phyloP scores from a whole-genome alignment of 1,140 invertebrate species.

The Lucilia cuprina region DNA sequence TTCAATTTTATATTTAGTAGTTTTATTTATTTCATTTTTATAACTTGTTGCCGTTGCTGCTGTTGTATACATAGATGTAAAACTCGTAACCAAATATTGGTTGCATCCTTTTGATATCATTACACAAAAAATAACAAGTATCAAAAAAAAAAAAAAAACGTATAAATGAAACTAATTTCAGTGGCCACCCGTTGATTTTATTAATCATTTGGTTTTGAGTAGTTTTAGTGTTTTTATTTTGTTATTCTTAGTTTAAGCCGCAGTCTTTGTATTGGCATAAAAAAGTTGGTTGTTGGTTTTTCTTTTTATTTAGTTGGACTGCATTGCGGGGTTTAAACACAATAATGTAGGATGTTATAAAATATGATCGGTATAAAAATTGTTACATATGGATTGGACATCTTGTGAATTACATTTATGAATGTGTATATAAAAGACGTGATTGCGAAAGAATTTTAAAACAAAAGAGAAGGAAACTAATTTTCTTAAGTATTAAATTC shows the following conservation, averaged over 20 bases:
- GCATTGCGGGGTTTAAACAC: background rate
- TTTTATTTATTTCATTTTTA: background rate
- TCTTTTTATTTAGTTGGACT: background rate
- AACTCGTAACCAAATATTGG: slow-evolving; percentile 2
- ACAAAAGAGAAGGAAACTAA: too few species aligned
- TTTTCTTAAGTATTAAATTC: too few species aligned
- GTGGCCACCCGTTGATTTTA: slow-evolving; percentile 22
- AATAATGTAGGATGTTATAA: slow-evolving; percentile 2
- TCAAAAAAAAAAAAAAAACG: background rate
- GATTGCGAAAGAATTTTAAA: too few species aligned
- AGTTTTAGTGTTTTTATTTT: background rate
- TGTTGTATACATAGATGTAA: background rate
- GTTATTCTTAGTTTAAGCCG: background rate
- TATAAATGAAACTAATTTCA: slow-evolving; percentile 20
- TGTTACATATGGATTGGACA: background rate
- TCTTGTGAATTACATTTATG: background rate
- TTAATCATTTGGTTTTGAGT: slow-evolving; percentile 13
- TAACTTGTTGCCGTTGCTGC: background rate
- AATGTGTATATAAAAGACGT: background rate
- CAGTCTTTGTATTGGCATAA: background rate
- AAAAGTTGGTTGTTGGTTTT: background rate
- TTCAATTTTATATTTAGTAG: background rate
- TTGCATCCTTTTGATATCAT: slow-evolving; percentile 11
- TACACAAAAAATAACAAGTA: background rate
- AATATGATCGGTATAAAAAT: background rate